Percentiles rank a stretch among this genome's conserved stretches.
Conservation (phyloP, 2,113 vertebrate genomes). For the Trematomus loennbergii region DNA sequence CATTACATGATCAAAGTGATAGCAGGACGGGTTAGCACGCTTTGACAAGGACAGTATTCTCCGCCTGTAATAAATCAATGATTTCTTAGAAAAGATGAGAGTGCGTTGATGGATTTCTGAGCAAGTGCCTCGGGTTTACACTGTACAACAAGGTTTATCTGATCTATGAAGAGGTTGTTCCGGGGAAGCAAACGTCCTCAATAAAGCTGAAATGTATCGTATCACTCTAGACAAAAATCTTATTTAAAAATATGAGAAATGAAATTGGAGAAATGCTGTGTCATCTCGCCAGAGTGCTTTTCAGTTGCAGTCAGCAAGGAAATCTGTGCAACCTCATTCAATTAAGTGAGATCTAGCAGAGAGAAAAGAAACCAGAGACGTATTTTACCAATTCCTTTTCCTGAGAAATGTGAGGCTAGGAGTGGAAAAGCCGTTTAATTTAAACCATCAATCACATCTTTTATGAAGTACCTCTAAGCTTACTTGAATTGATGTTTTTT, state of each 20-base stretch:
- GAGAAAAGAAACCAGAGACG: background rate
- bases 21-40: conserved; percentile 9
- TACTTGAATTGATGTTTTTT: background rate
- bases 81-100: conserved; percentile 43
- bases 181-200: conserved; percentile 11
- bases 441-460: background rate
- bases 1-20: conserved; percentile 61
- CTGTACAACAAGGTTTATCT: conserved; percentile 48
- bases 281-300: conserved; percentile 15
- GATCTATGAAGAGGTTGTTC: conserved; percentile 19
- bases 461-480: background rate
- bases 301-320: conserved; percentile 7
- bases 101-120: conserved; percentile 46
- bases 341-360: background rate
- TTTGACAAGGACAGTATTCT: conserved; percentile 47
- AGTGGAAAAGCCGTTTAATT: background rate
- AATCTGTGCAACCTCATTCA: background rate
- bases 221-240: conserved; percentile 17
- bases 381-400: background rate
- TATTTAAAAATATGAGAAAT: conserved; percentile 36
- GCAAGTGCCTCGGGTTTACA: conserved; percentile 19
- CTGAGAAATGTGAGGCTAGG: background rate
- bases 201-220: conserved; percentile 14
- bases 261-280: conserved; percentile 2
- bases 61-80: conserved; percentile 53